These are phyloP conservation scores for Carposina sasakii DNA, from an alignment of 1,140 invertebrate genomes.

Conservation along the genomic window DNA sequence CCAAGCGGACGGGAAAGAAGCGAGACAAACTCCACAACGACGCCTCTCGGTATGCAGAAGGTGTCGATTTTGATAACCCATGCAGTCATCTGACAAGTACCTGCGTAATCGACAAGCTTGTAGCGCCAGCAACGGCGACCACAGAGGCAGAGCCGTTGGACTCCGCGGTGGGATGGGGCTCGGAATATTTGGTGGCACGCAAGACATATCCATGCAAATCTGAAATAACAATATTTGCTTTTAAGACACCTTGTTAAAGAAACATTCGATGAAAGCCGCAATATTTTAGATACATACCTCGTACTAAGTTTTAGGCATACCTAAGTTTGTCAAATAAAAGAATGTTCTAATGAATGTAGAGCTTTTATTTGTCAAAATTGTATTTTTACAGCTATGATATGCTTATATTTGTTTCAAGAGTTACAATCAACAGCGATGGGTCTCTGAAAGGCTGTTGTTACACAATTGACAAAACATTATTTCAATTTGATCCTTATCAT, in stretches of 20 bases:
- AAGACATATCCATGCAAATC: slow-evolving; percentile 64
- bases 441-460: slow-evolving; percentile 57
- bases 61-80: slow-evolving; percentile 58
- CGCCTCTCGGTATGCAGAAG: slow-evolving; percentile 71
- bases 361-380: slow-evolving; percentile 81
- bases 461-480: slow-evolving; percentile 64
- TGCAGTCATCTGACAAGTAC: slow-evolving; percentile 62
- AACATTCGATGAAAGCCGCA: no score
- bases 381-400: slow-evolving; percentile 89
- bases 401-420: slow-evolving; percentile 85
- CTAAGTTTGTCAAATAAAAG: slow-evolving; percentile 34
- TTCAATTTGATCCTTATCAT: slow-evolving; percentile 51
- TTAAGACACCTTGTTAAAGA: no score
- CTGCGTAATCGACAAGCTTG: slow-evolving; percentile 69
- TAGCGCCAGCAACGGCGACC: slow-evolving; percentile 67
- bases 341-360: slow-evolving; percentile 73
- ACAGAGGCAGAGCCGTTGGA: slow-evolving; percentile 71
- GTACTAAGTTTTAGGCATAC: neutral
- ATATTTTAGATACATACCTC: no score
- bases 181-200: slow-evolving; percentile 40
- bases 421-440: slow-evolving; percentile 73
- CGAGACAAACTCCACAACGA: slow-evolving; percentile 84
- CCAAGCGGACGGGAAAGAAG: slow-evolving; percentile 87
- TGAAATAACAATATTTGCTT: no score
- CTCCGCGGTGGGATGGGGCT: slow-evolving; percentile 72